Evolutionary conservation across 2,888 invertebrate genomes (phyloP).

Genomic region (Drosophila austrosaltans): DNA sequence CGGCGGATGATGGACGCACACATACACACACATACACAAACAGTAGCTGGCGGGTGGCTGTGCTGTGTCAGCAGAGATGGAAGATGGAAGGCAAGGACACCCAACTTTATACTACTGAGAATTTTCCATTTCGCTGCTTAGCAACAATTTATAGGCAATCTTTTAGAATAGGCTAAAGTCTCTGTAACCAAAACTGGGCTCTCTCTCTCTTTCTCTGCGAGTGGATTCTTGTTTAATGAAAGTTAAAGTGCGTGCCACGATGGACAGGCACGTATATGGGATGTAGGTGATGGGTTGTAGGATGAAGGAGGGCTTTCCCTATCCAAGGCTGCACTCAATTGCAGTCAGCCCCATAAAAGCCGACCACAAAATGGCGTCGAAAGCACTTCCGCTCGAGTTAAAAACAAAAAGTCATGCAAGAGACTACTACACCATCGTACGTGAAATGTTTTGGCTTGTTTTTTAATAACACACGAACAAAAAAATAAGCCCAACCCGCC

Average conservation of each 20-base stretch:
- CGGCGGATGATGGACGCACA: constrained; percentile 7
- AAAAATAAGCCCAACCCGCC: not conserved
- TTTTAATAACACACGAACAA: constrained; percentile 50
- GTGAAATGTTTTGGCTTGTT: constrained; percentile 65
- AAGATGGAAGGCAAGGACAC: not conserved
- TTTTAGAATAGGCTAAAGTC: constrained; percentile 40
- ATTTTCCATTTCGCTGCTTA: constrained; percentile 60
- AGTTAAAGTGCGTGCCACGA: constrained; percentile 65
- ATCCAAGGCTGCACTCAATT: constrained; percentile 56
- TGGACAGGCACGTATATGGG: constrained; percentile 57
- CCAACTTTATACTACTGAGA: constrained; percentile 12
- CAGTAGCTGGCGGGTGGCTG: not conserved
- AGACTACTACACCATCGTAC: constrained; percentile 43
- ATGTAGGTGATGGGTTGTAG: constrained; percentile 15
- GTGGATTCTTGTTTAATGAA: constrained; percentile 53
- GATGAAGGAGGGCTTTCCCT: not conserved
- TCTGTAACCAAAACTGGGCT: constrained; percentile 25
- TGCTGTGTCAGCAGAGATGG: not conserved
- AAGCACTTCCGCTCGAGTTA: constrained; percentile 68
- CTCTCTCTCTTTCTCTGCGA: constrained; percentile 8
- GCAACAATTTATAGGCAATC: constrained; percentile 73
- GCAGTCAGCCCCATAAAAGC: constrained; percentile 58
- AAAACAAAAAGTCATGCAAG: constrained; percentile 55
- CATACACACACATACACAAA: not conserved
- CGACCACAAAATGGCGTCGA: constrained; percentile 74